These are phyloP conservation scores for Tetragonisca angustula DNA, from an alignment of 2,888 invertebrate species.

Conservation along the genomic window DNA sequence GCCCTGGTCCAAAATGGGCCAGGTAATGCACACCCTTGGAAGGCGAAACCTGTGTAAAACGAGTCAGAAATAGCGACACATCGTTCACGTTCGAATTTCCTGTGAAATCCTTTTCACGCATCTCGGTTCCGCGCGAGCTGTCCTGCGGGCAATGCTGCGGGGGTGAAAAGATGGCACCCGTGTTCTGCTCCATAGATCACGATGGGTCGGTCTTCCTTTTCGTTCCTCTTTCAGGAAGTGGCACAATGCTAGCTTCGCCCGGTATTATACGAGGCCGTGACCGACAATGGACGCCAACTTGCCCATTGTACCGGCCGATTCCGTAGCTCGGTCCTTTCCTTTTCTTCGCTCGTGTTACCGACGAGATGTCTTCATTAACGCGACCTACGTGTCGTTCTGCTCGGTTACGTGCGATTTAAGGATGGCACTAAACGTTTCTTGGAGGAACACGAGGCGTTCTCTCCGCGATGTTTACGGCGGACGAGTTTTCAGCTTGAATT, in stretches of 20 bases:
- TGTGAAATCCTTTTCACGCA: constrained; percentile 82
- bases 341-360: constrained; percentile 20
- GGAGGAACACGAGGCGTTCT: neutral
- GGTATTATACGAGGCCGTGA: constrained; percentile 63
- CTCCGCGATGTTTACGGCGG: neutral
- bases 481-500: neutral
- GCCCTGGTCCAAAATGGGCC: neutral
- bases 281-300: constrained; percentile 74
- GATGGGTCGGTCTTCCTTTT: constrained; percentile 40
- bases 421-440: neutral
- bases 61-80: constrained; percentile 72
- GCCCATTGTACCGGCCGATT: constrained; percentile 79
- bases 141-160: constrained; percentile 2
- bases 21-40: neutral
- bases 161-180: constrained; percentile 47
- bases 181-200: constrained; percentile 65
- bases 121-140: constrained; percentile 71
- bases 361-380: constrained; percentile 53
- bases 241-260: constrained; percentile 61
- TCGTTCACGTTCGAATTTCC: constrained; percentile 75
- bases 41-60: neutral
- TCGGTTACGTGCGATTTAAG: constrained; percentile 1
- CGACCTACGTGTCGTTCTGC: neutral
- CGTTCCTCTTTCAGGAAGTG: constrained; percentile 67
- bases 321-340: constrained; percentile 38